Conservation (phyloP, 1,140 invertebrate genomes). For the Ips typographus region DNA sequence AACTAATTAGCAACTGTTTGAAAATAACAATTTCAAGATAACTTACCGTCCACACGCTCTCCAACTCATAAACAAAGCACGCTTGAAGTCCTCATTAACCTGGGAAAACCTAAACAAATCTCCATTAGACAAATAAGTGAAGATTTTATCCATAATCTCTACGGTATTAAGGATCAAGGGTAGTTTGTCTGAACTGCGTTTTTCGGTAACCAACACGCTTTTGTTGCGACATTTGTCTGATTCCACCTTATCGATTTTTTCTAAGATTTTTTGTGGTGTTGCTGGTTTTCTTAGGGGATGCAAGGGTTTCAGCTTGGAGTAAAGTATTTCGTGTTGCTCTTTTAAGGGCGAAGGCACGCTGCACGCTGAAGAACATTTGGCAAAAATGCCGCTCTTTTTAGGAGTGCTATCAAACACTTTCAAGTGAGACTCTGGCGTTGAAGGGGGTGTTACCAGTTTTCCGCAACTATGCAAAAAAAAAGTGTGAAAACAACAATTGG, state of each 20-base stretch:
- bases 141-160: slow-evolving; percentile 41
- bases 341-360: slow-evolving; percentile 36
- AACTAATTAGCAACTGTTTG: too few relatives aligned
- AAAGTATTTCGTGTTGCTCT: slow-evolving; percentile 40
- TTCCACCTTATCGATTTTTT: slow-evolving; percentile 1
- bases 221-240: neutral
- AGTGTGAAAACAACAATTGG: neutral
- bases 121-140: slow-evolving; percentile 42
- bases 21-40: neutral
- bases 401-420: slow-evolving; percentile 15
- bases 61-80: slow-evolving; percentile 35
- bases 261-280: slow-evolving; percentile 36
- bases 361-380: slow-evolving; percentile 27
- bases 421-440: slow-evolving; percentile 20
- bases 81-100: slow-evolving; percentile 34
- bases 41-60: slow-evolving; percentile 31
- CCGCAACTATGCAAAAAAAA: slow-evolving; percentile 27
- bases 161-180: slow-evolving; percentile 23
- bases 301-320: slow-evolving; percentile 35
- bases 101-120: slow-evolving; percentile 43
- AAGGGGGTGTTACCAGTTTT: slow-evolving; percentile 19
- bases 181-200: neutral
- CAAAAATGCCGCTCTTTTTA: slow-evolving; percentile 26
- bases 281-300: slow-evolving; percentile 24
- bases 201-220: neutral